Evolutionary conservation across 2,888 invertebrate genomes (phyloP).

Genomic region (Ischnura elegans): DNA sequence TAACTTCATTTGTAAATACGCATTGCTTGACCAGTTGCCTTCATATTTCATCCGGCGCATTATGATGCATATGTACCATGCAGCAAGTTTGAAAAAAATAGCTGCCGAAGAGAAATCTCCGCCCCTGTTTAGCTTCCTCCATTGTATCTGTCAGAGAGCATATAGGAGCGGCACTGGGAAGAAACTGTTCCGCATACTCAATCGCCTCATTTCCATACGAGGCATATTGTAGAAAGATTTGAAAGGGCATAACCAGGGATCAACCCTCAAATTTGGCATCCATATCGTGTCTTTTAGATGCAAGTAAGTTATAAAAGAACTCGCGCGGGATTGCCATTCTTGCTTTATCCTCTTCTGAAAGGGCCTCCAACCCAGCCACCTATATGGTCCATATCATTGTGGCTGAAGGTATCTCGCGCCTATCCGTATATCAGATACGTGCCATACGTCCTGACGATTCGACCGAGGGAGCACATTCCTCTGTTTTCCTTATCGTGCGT

Average conservation of each 20-base stretch:
- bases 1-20: too few relatives aligned
- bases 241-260: neutral
- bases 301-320: slow-evolving; percentile 5
- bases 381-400: slow-evolving; percentile 31
- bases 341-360: slow-evolving; percentile 35
- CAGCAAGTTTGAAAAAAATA: too few relatives aligned
- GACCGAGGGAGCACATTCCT: slow-evolving; percentile 12
- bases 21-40: too few relatives aligned
- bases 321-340: slow-evolving; percentile 13
- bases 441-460: neutral
- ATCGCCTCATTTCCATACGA: slow-evolving; percentile 9
- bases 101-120: neutral
- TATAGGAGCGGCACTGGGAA: neutral
- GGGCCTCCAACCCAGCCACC: neutral
- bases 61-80: too few relatives aligned
- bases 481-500: slow-evolving; percentile 31
- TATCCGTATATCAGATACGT: slow-evolving; percentile 38
- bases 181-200: neutral
- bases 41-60: too few relatives aligned
- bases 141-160: neutral
- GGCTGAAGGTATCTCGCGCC: slow-evolving; percentile 3
- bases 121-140: neutral
- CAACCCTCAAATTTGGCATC: slow-evolving; percentile 1
- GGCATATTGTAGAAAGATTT: slow-evolving; percentile 21
- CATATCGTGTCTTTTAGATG: slow-evolving; percentile 21